Percentiles rank a stretch among this genome's conserved stretches.
Conservation (phyloP, 2,888 invertebrate genomes). For the Pasiphila rectangulata region DNA sequence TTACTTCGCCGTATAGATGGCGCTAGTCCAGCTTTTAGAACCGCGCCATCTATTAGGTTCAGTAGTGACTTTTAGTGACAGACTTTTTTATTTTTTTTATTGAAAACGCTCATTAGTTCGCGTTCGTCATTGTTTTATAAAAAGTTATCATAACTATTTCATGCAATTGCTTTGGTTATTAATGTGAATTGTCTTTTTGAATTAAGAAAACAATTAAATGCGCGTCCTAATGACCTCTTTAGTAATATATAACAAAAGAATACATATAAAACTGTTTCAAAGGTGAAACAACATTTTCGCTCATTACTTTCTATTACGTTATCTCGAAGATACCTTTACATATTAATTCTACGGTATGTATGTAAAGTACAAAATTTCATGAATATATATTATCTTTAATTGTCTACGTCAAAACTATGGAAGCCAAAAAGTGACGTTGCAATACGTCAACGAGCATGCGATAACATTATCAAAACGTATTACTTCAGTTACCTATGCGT, state of each 20-base stretch:
- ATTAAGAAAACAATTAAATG: slow-evolving; percentile 52
- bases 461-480: slow-evolving; percentile 36
- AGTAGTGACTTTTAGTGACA: too few species aligned
- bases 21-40: too few species aligned
- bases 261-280: background rate
- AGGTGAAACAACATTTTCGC: background rate
- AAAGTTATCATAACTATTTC: slow-evolving; percentile 24
- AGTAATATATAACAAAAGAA: slow-evolving; percentile 34
- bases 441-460: slow-evolving; percentile 61
- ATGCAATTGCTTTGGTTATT: slow-evolving; percentile 46
- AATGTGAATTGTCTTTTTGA: slow-evolving; percentile 47
- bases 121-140: too few species aligned
- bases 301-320: slow-evolving; percentile 18
- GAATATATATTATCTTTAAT: slow-evolving; percentile 39
- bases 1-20: too few species aligned
- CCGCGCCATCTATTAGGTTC: too few species aligned
- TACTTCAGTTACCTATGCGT: slow-evolving; percentile 22
- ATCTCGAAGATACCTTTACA: slow-evolving; percentile 22
- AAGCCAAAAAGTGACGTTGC: slow-evolving; percentile 68
- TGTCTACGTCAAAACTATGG: slow-evolving; percentile 69
- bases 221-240: slow-evolving; percentile 57
- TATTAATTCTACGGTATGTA: slow-evolving; percentile 40
- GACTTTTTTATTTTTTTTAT: too few species aligned
- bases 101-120: too few species aligned
- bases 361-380: slow-evolving; percentile 66